Evolutionary conservation across 2,797 vertebrate species (phyloP).

Genomic region (Galagoides demidoff): DNA sequence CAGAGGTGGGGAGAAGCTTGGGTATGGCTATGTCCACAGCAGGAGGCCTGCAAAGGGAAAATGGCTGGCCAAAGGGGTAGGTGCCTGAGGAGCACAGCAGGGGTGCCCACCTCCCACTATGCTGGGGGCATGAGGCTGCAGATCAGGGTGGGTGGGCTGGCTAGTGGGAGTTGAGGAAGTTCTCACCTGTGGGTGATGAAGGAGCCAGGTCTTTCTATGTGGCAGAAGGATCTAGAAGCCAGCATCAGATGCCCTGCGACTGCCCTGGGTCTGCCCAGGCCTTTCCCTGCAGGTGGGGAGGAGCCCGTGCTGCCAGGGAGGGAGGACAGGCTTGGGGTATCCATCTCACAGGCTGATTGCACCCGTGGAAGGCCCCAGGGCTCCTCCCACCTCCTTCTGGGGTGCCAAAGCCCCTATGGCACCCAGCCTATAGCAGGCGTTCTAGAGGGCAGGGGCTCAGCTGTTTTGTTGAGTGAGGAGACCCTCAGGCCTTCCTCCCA

Average conservation of each 20-base stretch:
- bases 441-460: background rate
- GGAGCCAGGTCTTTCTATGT: background rate
- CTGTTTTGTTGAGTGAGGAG: background rate
- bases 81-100: background rate
- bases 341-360: fast-evolving
- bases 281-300: background rate
- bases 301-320: fast-evolving
- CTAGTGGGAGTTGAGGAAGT: background rate
- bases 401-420: background rate
- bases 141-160: fast-evolving
- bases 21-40: fast-evolving
- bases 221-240: background rate
- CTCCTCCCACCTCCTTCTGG: background rate
- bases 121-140: fast-evolving
- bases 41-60: background rate
- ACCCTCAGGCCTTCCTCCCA: background rate
- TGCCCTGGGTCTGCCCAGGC: background rate
- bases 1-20: background rate
- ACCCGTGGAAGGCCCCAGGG: fast-evolving
- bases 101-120: fast-evolving
- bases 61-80: background rate
- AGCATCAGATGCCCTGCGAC: background rate
- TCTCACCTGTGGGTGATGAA: fast-evolving
- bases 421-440: no score
- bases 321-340: background rate